phyloP scores from a whole-genome alignment of 2,888 invertebrate genomes.

The Rotaria macrura region DNA sequence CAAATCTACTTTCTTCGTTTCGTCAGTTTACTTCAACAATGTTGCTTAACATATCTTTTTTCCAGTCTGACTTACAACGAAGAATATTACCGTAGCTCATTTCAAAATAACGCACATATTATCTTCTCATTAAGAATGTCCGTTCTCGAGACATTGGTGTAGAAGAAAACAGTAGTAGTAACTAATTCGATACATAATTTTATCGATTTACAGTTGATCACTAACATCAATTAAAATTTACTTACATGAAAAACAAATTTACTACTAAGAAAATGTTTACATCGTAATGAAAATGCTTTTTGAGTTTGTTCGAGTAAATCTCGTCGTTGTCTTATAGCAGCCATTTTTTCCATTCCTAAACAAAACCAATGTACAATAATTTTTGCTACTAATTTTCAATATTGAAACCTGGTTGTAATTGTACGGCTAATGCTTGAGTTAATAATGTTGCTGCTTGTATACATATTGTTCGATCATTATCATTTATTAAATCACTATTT shows the following conservation, averaged over 20 bases:
- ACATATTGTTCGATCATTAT: background rate
- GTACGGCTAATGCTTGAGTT: constrained; percentile 4
- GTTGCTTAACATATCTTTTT: too few species aligned
- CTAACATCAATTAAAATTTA: background rate
- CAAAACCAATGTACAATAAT: background rate
- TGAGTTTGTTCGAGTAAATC: constrained; percentile 1
- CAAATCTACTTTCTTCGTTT: too few species aligned
- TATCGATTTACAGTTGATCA: too few species aligned
- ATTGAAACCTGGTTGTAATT: background rate
- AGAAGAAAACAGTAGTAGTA: too few species aligned
- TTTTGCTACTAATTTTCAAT: background rate
- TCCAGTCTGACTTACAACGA: too few species aligned
- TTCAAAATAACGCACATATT: too few species aligned
- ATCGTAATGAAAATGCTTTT: background rate
- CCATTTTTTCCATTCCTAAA: constrained; percentile 16
- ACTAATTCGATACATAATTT: too few species aligned
- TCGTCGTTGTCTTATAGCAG: background rate
- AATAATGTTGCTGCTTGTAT: background rate
- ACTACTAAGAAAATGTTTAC: constrained; percentile 10
- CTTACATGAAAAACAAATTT: constrained; percentile 13
- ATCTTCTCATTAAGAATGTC: too few species aligned
- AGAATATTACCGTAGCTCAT: too few species aligned
- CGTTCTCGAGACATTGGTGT: too few species aligned
- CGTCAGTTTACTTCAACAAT: too few species aligned
- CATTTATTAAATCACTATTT: constrained; percentile 18